Conservation (phyloP, 2,888 invertebrate genomes). For the Nemotelus nigrinus region DNA sequence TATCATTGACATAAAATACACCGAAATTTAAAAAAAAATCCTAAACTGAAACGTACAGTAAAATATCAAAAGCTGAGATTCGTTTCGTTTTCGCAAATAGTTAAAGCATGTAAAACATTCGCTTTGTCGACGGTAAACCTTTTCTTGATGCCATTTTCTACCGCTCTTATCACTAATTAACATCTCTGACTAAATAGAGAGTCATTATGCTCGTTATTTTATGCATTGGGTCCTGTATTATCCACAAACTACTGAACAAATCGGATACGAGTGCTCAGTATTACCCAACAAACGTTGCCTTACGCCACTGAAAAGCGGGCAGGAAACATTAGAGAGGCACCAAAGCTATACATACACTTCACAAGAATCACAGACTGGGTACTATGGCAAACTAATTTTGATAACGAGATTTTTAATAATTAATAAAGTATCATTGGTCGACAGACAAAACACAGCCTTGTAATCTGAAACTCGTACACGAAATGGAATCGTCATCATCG, state of each 20-base stretch:
- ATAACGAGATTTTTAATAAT: conserved; percentile 1
- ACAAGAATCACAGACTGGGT: background rate
- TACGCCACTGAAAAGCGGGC: background rate
- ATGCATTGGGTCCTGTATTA: background rate
- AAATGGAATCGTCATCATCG: too few species aligned
- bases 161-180: conserved; percentile 17
- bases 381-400: background rate
- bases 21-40: too few species aligned
- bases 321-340: background rate
- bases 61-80: too few species aligned
- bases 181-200: conserved; percentile 18
- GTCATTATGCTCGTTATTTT: conserved; percentile 8
- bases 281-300: background rate
- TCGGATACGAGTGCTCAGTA: background rate
- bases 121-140: background rate
- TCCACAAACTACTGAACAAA: background rate
- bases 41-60: too few species aligned
- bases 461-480: background rate
- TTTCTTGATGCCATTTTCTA: conserved; percentile 2
- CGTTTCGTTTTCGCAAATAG: too few species aligned
- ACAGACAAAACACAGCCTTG: background rate
- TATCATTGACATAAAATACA: too few species aligned
- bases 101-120: background rate
- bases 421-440: background rate
- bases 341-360: background rate